Evolutionary conservation across 1,140 invertebrate genomes (phyloP), one percentile per base, ranked within the genome.

Genomic region (Venustaconcha ellipsiformis): DNA sequence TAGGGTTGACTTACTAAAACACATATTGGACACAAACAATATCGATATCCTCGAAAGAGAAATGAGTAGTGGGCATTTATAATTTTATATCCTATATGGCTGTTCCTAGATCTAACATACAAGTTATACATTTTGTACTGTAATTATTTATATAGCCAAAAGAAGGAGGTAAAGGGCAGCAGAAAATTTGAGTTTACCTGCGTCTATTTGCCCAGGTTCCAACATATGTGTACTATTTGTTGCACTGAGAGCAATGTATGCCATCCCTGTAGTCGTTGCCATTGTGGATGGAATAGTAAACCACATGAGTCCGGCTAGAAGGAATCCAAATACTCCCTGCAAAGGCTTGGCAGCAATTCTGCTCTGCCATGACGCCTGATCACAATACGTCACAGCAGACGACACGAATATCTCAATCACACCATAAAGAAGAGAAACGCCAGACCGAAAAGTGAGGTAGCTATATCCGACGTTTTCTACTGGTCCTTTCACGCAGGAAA

Each of bases 361-460:
- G 57, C 82, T 86, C 74, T 90, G 88, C 88, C 87, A 89, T 57
- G 84, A 88, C 2, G 87, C 84, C 81, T 90, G 89, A 80, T 90
- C 89, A 67, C 88, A 88, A 78, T 90, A 90, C 2, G 89, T 89
- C 78, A 82, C 87, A 59, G 79, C 88, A 67, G 84, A 90, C 79
- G 84, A 89, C 80, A 83, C 88, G 73, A 85, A 88, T 64, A 77
- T 70, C 83, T 85, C 79, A 57, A 90, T 90, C 69, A 90, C 83
- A 13, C 90, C 90, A 78, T 89, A 89, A 56, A 89, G 63, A 57
- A 89, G 82, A 14, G 85, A 84, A 48, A 83, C 86, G 56, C 80
- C 78, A 1, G 88, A 89, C 18, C 84, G 79, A 74, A 89, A 87
- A 26, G 88, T 88, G 57, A 87, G 75, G 72, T 84, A 89, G 57